These are phyloP conservation scores for Labeo calbasu DNA, from an alignment of 2,797 vertebrate genomes.

Conservation along the genomic window DNA sequence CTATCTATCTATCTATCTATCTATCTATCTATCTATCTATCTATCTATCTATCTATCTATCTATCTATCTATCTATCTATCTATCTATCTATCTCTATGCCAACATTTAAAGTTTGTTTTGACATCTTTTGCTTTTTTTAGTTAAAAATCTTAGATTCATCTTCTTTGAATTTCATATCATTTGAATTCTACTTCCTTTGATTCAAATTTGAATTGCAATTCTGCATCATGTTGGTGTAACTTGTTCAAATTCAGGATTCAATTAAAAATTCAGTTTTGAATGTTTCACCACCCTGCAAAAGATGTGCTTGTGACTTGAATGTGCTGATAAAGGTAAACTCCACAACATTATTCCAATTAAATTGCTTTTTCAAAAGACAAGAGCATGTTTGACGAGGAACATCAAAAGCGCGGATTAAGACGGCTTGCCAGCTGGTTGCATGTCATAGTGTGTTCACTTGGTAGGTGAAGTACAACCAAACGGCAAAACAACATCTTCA, in stretches of 20 bases:
- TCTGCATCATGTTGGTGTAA: not conserved
- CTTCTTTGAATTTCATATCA: not conserved
- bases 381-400: conserved; percentile 23
- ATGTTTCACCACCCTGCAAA: not conserved
- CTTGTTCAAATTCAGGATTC: not conserved
- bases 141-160: not conserved
- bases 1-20: not conserved
- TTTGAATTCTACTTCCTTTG: not conserved
- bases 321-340: conserved; percentile 41
- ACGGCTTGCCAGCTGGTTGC: conserved; percentile 51
- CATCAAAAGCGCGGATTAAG: conserved; percentile 43
- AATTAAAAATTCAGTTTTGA: not conserved
- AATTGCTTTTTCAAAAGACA: conserved; percentile 35
- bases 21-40: not conserved
- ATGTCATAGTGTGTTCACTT: conserved; percentile 51
- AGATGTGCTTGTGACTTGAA: conserved; percentile 19
- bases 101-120: not conserved
- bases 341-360: conserved; percentile 41
- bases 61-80: not conserved
- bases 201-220: not conserved
- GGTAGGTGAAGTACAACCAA: conserved; percentile 53
- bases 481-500: conserved; percentile 41
- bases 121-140: not conserved
- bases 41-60: not conserved
- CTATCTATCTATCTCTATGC: not conserved